Conservation (phyloP, 2,113 vertebrate genomes). For the Cygnus atratus region DNA sequence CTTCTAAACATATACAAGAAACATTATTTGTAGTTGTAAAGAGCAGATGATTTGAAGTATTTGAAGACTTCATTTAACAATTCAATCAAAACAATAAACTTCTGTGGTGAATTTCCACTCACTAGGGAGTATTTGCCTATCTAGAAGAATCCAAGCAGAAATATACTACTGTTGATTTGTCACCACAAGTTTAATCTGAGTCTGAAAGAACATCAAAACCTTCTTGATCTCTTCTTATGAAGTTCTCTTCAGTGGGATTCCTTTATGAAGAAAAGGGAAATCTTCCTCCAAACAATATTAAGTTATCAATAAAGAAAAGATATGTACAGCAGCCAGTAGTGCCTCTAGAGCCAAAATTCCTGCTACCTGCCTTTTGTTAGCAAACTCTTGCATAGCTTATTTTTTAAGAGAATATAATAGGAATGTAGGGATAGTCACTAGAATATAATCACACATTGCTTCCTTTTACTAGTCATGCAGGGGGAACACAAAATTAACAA, state of each 20-base stretch:
- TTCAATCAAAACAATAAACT: neutral
- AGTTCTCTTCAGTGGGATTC: neutral
- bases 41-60: neutral
- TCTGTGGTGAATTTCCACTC: neutral
- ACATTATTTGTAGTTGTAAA: neutral
- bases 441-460: neutral
- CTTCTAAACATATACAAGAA: neutral
- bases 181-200: neutral
- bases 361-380: neutral
- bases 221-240: neutral
- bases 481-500: neutral
- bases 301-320: neutral
- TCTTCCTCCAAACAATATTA: neutral
- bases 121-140: neutral
- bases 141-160: neutral
- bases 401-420: neutral
- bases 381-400: neutral
- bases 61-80: neutral
- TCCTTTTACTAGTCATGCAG: neutral
- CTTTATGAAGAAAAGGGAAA: neutral
- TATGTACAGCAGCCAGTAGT: accelerated
- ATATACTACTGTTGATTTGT: neutral
- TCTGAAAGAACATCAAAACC: neutral
- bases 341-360: neutral
- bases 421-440: neutral